These are phyloP conservation scores for Trichechus manatus DNA, from an alignment of 2,113 vertebrate genomes.

Conservation along the genomic window DNA sequence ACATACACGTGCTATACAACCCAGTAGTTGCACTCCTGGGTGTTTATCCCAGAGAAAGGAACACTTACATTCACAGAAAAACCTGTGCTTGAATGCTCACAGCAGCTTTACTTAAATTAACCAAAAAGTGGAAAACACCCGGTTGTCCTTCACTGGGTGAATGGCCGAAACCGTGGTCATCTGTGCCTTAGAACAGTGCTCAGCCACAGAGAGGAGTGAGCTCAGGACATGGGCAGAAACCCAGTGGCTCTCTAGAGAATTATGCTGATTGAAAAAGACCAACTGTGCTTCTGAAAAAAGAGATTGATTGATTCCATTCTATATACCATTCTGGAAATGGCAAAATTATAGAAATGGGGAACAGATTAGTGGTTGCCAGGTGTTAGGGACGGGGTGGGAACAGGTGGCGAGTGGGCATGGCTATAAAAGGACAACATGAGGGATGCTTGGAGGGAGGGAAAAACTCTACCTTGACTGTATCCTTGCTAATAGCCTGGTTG, in stretches of 20 bases:
- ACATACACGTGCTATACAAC: accelerated
- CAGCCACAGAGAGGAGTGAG: neutral
- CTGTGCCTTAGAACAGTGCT: neutral
- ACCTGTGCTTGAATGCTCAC: accelerated
- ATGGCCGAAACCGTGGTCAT: neutral
- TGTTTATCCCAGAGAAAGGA: neutral
- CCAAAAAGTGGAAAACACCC: neutral
- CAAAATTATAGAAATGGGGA: neutral
- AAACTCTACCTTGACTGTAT: accelerated
- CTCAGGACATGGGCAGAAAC: too few species aligned
- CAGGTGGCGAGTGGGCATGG: too few species aligned
- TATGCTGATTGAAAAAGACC: neutral
- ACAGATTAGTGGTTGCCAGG: neutral
- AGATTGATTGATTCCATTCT: neutral
- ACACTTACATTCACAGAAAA: neutral
- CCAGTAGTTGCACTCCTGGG: too few species aligned
- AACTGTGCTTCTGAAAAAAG: too few species aligned
- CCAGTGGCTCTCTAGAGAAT: neutral
- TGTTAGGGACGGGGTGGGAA: accelerated
- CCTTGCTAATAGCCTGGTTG: accelerated
- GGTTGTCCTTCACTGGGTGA: neutral
- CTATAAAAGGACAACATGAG: accelerated
- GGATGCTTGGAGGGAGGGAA: neutral
- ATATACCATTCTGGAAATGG: too few species aligned
- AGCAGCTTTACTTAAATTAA: neutral